phyloP scores from a whole-genome alignment of 1,140 invertebrate genomes.

The Drosophila melanica region DNA sequence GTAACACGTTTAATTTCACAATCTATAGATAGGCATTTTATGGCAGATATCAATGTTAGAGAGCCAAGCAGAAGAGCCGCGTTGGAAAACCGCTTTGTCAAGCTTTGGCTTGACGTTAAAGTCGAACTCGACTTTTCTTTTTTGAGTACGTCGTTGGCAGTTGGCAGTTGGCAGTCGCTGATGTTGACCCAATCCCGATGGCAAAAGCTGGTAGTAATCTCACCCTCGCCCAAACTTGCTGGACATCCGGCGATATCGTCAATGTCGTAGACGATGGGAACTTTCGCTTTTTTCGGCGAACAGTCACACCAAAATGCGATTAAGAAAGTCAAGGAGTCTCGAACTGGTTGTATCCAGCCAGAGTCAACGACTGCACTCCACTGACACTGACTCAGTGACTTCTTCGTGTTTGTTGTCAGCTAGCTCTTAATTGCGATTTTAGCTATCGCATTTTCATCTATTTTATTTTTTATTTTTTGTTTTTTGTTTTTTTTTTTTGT shows the following conservation, averaged over 20 bases:
- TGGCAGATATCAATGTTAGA: conserved; percentile 59
- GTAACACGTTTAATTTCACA: conserved; percentile 44
- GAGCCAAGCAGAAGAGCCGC: conserved; percentile 31
- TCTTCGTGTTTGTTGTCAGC: conserved; percentile 29
- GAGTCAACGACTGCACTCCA: conserved; percentile 58
- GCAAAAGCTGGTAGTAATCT: conserved; percentile 8
- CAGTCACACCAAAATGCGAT: conserved; percentile 61
- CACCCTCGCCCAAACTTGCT: neutral
- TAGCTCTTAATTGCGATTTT: conserved; percentile 56
- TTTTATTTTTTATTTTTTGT: too few species aligned
- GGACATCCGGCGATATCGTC: conserved; percentile 56
- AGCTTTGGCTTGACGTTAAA: neutral
- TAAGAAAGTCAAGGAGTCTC: conserved; percentile 59
- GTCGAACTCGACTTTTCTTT: conserved; percentile 41
- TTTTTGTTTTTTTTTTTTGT: neutral
- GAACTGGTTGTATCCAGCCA: conserved; percentile 55
- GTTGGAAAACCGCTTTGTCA: conserved; percentile 56
- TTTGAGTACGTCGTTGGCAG: conserved; percentile 15
- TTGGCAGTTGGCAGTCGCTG: neutral
- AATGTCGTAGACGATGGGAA: conserved; percentile 34
- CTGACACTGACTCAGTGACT: conserved; percentile 47
- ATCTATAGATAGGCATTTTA: conserved; percentile 46
- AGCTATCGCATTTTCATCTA: conserved; percentile 35
- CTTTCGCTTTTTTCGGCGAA: conserved; percentile 68
- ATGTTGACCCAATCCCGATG: conserved; percentile 61